A percentile compares a stretch with the other conserved stretches of the same genome.
Evolutionary conservation across 2,797 vertebrate species (phyloP).

Genomic region (Lepidocolaptes lacrymiger): DNA sequence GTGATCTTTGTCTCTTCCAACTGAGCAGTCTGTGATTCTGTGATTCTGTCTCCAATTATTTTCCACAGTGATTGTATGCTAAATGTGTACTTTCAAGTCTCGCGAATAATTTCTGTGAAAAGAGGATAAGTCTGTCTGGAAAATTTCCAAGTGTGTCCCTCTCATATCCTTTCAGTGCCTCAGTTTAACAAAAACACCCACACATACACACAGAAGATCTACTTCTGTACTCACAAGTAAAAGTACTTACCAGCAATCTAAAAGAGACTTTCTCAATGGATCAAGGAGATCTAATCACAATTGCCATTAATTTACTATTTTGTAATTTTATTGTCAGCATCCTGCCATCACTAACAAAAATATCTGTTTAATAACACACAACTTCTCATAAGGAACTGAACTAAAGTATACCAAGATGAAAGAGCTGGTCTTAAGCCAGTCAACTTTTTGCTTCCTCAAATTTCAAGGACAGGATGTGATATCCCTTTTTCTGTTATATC

Average conservation of each 20-base stretch:
- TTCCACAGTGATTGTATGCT: neutral
- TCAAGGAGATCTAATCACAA: neutral
- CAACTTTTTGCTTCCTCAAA: neutral
- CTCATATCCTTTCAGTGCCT: neutral
- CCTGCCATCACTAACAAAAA: neutral
- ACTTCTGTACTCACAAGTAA: neutral
- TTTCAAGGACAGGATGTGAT: neutral
- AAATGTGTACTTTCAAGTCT: conserved; percentile 17
- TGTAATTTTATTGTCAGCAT: neutral
- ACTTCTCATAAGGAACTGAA: neutral
- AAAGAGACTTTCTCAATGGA: neutral
- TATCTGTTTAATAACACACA: neutral
- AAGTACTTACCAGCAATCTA: neutral
- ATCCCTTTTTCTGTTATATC: neutral
- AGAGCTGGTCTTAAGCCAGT: neutral
- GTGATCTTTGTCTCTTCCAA: neutral
- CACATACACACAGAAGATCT: neutral
- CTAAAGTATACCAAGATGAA: neutral
- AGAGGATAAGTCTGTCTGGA: neutral
- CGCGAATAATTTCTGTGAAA: neutral
- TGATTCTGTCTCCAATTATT: neutral
- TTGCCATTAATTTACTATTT: neutral
- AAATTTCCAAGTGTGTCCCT: neutral
- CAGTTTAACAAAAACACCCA: conserved; percentile 14
- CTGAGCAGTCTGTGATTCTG: neutral